Percentiles rank a stretch among this genome's conserved stretches.
Evolutionary conservation across 2,888 invertebrate species (phyloP).

Genomic region (Drosophila borealis): DNA sequence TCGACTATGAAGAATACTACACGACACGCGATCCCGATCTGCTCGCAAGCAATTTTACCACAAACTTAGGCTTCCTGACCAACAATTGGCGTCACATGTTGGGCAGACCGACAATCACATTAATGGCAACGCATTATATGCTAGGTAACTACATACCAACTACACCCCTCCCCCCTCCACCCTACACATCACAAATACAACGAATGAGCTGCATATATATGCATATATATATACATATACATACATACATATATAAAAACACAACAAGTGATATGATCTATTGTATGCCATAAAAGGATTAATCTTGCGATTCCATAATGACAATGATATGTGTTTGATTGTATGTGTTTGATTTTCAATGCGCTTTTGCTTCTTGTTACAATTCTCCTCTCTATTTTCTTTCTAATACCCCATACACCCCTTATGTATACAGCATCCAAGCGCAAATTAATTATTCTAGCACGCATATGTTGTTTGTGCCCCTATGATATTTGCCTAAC

Average conservation of each 20-base stretch:
- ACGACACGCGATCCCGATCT: constrained; percentile 97
- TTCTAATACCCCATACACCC: neutral
- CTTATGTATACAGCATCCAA: no score
- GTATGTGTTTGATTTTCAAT: constrained; percentile 14
- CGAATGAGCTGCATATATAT: constrained; percentile 1
- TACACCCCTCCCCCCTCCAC: neutral
- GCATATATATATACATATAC: constrained; percentile 7
- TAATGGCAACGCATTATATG: constrained; percentile 93
- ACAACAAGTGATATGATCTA: constrained; percentile 15
- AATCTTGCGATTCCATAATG: constrained; percentile 1
- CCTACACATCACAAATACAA: constrained; percentile 25
- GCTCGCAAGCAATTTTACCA: constrained; percentile 96
- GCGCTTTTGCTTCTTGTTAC: constrained; percentile 34
- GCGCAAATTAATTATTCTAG: no score
- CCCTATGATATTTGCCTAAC: no score
- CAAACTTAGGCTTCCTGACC: constrained; percentile 97
- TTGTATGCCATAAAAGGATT: constrained; percentile 8
- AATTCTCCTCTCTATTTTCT: neutral
- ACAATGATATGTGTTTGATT: constrained; percentile 5
- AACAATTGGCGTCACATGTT: constrained; percentile 99
- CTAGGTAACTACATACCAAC: constrained; percentile 89
- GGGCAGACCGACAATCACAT: constrained; percentile 97
- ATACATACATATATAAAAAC: neutral
- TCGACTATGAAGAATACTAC: constrained; percentile 97
- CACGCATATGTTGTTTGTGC: no score